Evolutionary conservation across 37 sponge, comb jelly and placozoan genomes (phyloP), one percentile per base, ranked within the genome.

Genomic region (Halichondria panicea): DNA sequence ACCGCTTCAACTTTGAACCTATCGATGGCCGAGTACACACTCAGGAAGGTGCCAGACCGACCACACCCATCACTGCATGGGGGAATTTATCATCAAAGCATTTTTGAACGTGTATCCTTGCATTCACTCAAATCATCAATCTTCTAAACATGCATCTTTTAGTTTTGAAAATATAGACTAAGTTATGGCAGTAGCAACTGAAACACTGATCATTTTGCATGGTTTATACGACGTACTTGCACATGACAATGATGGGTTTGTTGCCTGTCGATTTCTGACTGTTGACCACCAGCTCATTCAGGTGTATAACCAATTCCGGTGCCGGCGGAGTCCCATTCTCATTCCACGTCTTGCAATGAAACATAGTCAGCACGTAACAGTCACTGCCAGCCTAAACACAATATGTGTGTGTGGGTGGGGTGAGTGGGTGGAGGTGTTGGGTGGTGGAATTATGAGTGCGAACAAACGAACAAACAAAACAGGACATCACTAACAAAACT

Each of bases 1-100:
- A 68, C 61, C n/a, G 72, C 78, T 46, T 91, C 91, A 19, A 72
- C 65, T 43, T 91, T 91, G 57, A 91, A 61, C 22, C 87, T 64
- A 69, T 91, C 91, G 48, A 91, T 37, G 38, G 75, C 74, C 21
- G 82, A 77, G 62, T 80, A 60, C 27, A 91, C 63, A 27, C 40
- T 42, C 13, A 72, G 31, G 67, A 86, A 91, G 0, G 79, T 50
- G 33, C 91, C 91, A 70, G 82, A 63, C 25, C 83, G 37, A 43
- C 91, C 91, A 38, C 45, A 37, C 4, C 91, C 91, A 81, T 91
- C 77, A 75, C 91, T 84, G 66, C 13, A 43, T 38, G 43, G 19
- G 41, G 52, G 61, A 48, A 48, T 11, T 18, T 18, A 48, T 11
- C 52, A 48, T 11, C 13, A 48, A 48, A 48, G 15, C 52, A 48